phyloP scores from a whole-genome alignment of 1,140 invertebrate species.

The Drosophila grimshawi region DNA sequence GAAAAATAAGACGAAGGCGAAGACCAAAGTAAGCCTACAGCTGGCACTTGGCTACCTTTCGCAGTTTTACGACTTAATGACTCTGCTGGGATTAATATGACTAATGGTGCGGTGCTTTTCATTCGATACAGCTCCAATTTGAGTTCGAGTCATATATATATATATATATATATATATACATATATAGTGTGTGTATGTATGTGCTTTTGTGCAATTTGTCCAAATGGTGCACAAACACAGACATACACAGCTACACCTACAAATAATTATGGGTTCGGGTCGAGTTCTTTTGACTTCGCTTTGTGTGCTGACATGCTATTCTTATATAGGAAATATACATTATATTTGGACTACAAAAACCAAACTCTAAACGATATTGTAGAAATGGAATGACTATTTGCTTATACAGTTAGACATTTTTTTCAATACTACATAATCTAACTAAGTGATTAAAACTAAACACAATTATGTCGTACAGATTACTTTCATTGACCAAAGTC shows the following conservation, averaged over 20 bases:
- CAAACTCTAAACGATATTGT: neutral
- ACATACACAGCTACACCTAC: slow-evolving; percentile 12
- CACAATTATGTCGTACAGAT: no score
- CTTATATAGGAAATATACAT: slow-evolving; percentile 34
- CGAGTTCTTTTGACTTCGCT: slow-evolving; percentile 35
- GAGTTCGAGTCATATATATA: slow-evolving; percentile 11
- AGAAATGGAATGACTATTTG: neutral
- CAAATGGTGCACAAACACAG: slow-evolving; percentile 43
- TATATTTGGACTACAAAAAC: neutral
- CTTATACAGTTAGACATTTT: no score
- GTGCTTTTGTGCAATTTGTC: slow-evolving; percentile 74
- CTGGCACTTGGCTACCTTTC: slow-evolving; percentile 42
- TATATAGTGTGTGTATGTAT: slow-evolving; percentile 20
- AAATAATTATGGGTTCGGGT: slow-evolving; percentile 68
- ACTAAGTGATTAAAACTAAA: no score
- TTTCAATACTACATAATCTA: no score
- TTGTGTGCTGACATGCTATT: slow-evolving; percentile 75
- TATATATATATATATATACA: neutral
- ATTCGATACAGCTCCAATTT: slow-evolving; percentile 55
- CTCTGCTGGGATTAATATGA: slow-evolving; percentile 82
- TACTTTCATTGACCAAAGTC: no score
- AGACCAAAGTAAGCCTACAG: slow-evolving; percentile 18
- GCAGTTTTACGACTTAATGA: slow-evolving; percentile 83
- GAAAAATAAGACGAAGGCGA: slow-evolving; percentile 7
- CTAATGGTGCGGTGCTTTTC: slow-evolving; percentile 75